Base-by-base conservation (phyloP, 2,797 vertebrate species). In the Lagodon rhomboides region DNA sequence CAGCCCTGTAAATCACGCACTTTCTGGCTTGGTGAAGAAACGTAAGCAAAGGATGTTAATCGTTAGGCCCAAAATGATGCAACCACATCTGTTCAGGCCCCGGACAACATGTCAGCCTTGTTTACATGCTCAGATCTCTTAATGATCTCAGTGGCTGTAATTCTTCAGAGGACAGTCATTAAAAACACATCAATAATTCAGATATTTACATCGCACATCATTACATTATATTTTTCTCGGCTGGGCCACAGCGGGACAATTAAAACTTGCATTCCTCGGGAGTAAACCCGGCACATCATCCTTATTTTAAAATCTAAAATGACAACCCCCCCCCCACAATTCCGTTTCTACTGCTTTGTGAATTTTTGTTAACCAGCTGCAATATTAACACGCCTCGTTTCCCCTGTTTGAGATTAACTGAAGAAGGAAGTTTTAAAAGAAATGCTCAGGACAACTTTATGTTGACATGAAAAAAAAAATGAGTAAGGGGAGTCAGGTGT, bases 171-270 rank as follows among this genome's bases (percentile, higher is more conserved):
- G 59, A 74, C 62, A 34, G 38, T 85, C 77, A 85, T 83, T 87
- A 67, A 83, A 1, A 18, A 34, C 10, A 77, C 62, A 90, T 92
- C 77, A 90, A 91, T 91, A 84, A 91, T 92, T 92, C 68, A 91
- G 8, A 51, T 79, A 69, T 84, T 81, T 77, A 68, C 49, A 70
- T 60, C 73, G 58, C 64, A 64, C 38, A 49, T 62, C 53, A 58
- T 46, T 27, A 22, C 2, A 56, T 34, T 34, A 22, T 43, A 72
- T 49, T n/a, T 67, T 46, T 58, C 12, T 55, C 18, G 53, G 56
- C 59, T 27, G 13, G 54, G 73, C 85, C 67, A 64, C 25, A 4
- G 84, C 64, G 89, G 43, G 62, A 65, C 46, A 87, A 92, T 92
- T 91, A 90, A 84, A 76, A 59, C 0, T 2, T 47, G 18, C 22